Percentiles rank a stretch among this genome's conserved stretches.
Conservation (phyloP, 2,888 invertebrate species). For the Isoperla grammatica region DNA sequence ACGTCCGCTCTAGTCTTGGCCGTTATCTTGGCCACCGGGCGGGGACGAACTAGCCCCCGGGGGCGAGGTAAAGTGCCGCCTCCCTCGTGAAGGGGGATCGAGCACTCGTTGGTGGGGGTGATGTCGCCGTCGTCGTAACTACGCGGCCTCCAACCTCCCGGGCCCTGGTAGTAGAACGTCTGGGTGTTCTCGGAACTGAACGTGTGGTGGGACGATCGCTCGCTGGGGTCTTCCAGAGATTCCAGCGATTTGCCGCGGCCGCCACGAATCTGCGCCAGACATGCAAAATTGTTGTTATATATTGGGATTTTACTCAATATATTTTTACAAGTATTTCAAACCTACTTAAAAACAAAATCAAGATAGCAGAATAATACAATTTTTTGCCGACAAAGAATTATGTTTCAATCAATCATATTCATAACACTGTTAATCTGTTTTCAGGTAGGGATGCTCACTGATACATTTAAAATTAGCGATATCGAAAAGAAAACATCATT, state of each 20-base stretch:
- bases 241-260: conserved; percentile 75
- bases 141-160: conserved; percentile 56
- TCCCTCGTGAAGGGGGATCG: conserved; percentile 51
- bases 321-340: no score
- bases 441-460: no score
- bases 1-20: conserved; percentile 36
- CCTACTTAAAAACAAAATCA: no score
- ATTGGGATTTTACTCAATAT: no score
- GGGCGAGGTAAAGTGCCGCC: conserved; percentile 85
- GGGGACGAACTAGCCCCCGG: conserved; percentile 69
- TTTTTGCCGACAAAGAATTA: no score
- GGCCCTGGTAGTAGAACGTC: conserved; percentile 49
- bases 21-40: conserved; percentile 71
- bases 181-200: conserved; percentile 57
- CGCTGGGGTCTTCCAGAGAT: conserved; percentile 65
- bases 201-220: conserved; percentile 39
- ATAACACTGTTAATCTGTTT: no score
- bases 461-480: no score
- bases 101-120: conserved; percentile 74
- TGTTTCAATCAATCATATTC: no score
- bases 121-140: conserved; percentile 88
- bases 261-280: conserved; percentile 62
- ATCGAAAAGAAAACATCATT: no score
- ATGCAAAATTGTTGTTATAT: no score
- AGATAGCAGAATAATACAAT: no score